phyloP scores from a whole-genome alignment of 2,888 invertebrate genomes.

The Zygothrica quintamaculata region DNA sequence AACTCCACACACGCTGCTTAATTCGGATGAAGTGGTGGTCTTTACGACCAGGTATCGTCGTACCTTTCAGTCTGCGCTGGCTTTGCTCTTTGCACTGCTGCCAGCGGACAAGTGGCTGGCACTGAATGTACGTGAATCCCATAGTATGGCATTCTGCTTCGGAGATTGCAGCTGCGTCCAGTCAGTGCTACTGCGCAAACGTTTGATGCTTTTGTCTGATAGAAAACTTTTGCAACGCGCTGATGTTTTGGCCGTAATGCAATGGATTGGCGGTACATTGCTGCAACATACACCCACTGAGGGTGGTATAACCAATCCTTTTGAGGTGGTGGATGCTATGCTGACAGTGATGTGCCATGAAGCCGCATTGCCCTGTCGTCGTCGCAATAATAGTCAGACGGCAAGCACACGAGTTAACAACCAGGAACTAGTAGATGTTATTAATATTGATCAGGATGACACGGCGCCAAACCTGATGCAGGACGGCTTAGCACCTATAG shows the following conservation, averaged over 20 bases:
- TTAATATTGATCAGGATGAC: conserved; percentile 84
- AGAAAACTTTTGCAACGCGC: conserved; percentile 90
- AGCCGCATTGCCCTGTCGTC: conserved; percentile 90
- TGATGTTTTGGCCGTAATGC: conserved; percentile 89
- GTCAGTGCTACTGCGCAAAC: conserved; percentile 86
- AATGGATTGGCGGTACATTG: conserved; percentile 87
- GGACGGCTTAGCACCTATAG: conserved; percentile 26
- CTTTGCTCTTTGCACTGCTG: conserved; percentile 90
- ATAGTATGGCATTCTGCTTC: conserved; percentile 94
- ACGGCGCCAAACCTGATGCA: conserved; percentile 60
- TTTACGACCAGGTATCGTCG: conserved; percentile 94
- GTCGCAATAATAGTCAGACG: conserved; percentile 48
- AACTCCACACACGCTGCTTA: conserved; percentile 82
- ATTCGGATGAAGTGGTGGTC: conserved; percentile 87
- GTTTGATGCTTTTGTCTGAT: conserved; percentile 86
- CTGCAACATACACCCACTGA: conserved; percentile 87
- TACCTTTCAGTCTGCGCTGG: conserved; percentile 95
- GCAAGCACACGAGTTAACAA: conserved; percentile 56
- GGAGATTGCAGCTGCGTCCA: conserved; percentile 91
- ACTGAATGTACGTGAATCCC: conserved; percentile 89
- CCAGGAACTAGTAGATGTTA: conserved; percentile 83
- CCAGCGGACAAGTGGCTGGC: conserved; percentile 88
- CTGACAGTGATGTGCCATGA: conserved; percentile 93
- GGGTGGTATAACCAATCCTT: conserved; percentile 87
- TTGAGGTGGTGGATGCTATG: conserved; percentile 89